Conservation (phyloP, 2,797 vertebrate species). For the Aratinga solstitialis region DNA sequence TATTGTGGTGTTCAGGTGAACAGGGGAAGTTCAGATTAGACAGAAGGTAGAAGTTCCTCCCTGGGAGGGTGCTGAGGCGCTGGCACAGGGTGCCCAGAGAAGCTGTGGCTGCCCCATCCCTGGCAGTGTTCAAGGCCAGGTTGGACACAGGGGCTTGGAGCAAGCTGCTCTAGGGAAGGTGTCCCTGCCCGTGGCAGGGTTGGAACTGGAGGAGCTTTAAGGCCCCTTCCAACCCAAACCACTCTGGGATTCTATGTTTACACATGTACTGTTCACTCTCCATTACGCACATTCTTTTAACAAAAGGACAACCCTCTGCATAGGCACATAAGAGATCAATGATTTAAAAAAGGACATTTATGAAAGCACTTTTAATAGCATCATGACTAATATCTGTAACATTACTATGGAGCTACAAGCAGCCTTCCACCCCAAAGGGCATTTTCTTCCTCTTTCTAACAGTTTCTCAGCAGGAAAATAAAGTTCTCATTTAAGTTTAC, state of each 20-base stretch:
- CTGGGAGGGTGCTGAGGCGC: too few species aligned
- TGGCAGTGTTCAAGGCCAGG: too few species aligned
- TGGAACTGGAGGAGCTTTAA: background rate
- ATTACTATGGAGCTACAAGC: fast-evolving
- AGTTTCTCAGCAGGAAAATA: background rate
- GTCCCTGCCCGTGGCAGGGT: too few species aligned
- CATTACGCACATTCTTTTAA: background rate
- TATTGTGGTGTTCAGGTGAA: background rate
- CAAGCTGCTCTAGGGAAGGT: too few species aligned
- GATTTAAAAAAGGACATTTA: background rate
- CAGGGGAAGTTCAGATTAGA: background rate
- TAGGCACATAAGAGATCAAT: background rate
- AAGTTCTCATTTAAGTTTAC: background rate
- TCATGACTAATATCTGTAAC: background rate
- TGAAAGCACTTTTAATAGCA: background rate
- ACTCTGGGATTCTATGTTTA: background rate
- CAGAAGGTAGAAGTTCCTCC: background rate
- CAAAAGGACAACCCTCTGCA: background rate
- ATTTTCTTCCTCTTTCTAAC: background rate
- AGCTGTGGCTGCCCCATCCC: too few species aligned
- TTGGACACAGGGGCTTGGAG: too few species aligned
- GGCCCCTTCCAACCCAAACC: background rate
- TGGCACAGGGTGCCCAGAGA: too few species aligned
- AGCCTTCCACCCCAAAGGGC: background rate
- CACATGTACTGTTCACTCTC: too few species aligned